Base-by-base conservation (phyloP, 1,140 invertebrate genomes). In the Solenopsis fugax region DNA sequence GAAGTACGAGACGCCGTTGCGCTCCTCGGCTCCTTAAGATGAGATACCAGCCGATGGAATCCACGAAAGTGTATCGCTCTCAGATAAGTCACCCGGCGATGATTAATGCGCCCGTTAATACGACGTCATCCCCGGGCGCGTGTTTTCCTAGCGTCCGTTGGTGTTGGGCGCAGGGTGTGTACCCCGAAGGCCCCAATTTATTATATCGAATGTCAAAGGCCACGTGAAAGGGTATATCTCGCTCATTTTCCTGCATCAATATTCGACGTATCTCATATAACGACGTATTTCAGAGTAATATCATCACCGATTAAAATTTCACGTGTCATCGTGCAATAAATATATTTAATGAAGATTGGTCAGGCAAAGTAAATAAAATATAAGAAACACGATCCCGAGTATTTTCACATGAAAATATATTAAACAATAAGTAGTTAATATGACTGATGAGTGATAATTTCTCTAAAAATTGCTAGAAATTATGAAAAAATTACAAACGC, bases 21-120 rank as follows among this genome's bases (percentile, higher is more conserved):
- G 45, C 45, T 54, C 34, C 24, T 18, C 18, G 54, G 29, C 13
- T 54, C 29, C 24, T 73, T 24, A 60, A 50, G 80, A 65, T 52
- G 45, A 80, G 48, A 73, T 73, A 60, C 18, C 21, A 29, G 41
- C 41, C 41, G 29, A 62, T 21, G n/a, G 69, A 60, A 84, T 84
- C 56, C n/a, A 60, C 7, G 69, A 75, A 84, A 84, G 69, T 75
- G 56, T 75, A 84, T 81, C 77, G 48, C 77, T 69, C 64, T 50
- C 24, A 16, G 80, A 54, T 45, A 84, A 48, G 69, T 75, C 80
- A 37, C 45, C 41, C 69, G 29, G 71, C 69, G 56, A 84, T 84
- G 80, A 84, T 73, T 84, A 84, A 84, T 84, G 80, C 69, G 54
- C 29, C 56, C 18, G 69, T 62, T 84, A 84, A 84, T 84, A 84